A percentile compares a stretch with the other conserved stretches of the same genome.
Conservation (phyloP, 2,888 invertebrate genomes). For the Vanessa cardui region DNA sequence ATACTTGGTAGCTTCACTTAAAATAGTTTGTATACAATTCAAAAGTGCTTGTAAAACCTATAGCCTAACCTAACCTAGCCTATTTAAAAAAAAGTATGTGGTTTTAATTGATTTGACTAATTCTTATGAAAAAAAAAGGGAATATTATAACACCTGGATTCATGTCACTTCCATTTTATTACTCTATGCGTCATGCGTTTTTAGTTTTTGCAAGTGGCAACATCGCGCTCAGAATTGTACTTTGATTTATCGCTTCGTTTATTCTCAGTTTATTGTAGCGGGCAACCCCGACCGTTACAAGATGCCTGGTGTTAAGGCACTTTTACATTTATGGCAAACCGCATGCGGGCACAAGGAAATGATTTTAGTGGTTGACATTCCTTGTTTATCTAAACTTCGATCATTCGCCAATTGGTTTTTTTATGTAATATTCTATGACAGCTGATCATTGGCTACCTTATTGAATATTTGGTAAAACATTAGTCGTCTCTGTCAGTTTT, state of each 20-base stretch:
- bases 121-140: too few relatives aligned
- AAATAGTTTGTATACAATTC: too few relatives aligned
- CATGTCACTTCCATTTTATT: not conserved
- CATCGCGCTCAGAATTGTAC: slow-evolving; percentile 59
- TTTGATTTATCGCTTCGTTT: slow-evolving; percentile 71
- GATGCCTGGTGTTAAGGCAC: slow-evolving; percentile 38
- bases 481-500: too few relatives aligned
- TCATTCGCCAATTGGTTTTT: not conserved
- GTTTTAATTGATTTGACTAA: too few relatives aligned
- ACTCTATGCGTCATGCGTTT: not conserved
- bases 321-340: slow-evolving; percentile 27
- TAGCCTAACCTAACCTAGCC: too few relatives aligned
- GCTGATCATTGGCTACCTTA: too few relatives aligned
- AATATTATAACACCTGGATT: not conserved
- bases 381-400: slow-evolving; percentile 5
- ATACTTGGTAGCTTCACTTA: too few relatives aligned
- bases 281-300: slow-evolving; percentile 45
- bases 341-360: slow-evolving; percentile 32
- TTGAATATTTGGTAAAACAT: too few relatives aligned
- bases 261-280: slow-evolving; percentile 62
- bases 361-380: slow-evolving; percentile 19
- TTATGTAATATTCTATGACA: not conserved
- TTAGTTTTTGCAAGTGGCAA: slow-evolving; percentile 49
- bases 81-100: too few relatives aligned
- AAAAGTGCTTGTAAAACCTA: too few relatives aligned